These are phyloP conservation scores for Drosophila sp. DNA, from an alignment of 1,140 invertebrate species.

Conservation along the genomic window DNA sequence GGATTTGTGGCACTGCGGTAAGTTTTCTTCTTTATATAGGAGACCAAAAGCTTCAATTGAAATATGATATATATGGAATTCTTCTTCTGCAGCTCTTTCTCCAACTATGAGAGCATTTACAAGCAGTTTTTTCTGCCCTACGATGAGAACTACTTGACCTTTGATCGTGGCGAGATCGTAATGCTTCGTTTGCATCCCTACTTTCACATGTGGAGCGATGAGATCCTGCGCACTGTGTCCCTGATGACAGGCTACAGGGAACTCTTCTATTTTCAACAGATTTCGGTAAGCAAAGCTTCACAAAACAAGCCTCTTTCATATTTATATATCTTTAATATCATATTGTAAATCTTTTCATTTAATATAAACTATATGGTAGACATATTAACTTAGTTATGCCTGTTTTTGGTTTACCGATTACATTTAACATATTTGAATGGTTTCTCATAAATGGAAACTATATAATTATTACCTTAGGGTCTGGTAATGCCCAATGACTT, in stretches of 20 bases:
- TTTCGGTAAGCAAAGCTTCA: slow-evolving; percentile 14
- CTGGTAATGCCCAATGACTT: slow-evolving; percentile 56
- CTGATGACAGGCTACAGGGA: slow-evolving; percentile 52
- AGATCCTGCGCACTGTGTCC: slow-evolving; percentile 48
- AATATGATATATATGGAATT: no score
- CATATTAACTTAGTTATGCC: no score
- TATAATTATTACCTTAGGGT: slow-evolving; percentile 25
- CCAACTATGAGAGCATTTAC: slow-evolving; percentile 34
- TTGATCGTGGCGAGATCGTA: slow-evolving; percentile 58
- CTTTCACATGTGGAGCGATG: slow-evolving; percentile 63
- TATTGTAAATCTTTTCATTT: neutral
- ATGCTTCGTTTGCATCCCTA: slow-evolving; percentile 60
- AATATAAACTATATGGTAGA: no score
- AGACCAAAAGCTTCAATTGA: no score
- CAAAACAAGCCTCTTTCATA: no score
- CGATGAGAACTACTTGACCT: slow-evolving; percentile 36
- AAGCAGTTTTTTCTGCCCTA: slow-evolving; percentile 52
- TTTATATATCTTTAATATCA: no score
- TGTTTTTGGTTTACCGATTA: no score
- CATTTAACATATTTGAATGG: no score
- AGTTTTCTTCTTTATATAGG: no score
- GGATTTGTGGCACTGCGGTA: slow-evolving; percentile 61
- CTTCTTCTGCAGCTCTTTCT: slow-evolving; percentile 31
- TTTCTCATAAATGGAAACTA: no score
- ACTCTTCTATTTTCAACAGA: slow-evolving; percentile 48